A percentile compares a stretch with the other conserved stretches of the same genome.
phyloP scores from a whole-genome alignment of 2,797 vertebrate genomes.

The Okamejei kenojei region DNA sequence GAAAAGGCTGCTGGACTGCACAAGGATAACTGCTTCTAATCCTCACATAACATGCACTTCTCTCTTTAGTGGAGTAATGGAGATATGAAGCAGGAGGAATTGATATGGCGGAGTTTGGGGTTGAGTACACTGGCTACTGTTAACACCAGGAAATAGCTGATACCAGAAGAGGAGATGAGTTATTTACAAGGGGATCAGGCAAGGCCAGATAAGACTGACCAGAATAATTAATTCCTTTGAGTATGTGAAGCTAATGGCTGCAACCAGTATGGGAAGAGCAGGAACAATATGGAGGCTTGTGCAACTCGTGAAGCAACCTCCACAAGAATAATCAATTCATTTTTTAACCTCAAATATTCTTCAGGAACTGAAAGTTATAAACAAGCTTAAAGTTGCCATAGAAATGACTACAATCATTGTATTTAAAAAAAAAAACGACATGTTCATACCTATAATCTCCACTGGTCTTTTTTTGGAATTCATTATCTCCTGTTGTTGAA shows the following conservation, averaged over 20 bases:
- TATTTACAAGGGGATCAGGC: neutral
- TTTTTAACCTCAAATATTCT: neutral
- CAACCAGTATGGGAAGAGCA: neutral
- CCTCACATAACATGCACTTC: neutral
- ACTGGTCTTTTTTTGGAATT: slow-evolving; percentile 78
- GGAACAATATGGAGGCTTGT: neutral
- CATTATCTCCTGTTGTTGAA: slow-evolving; percentile 70
- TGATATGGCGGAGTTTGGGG: neutral
- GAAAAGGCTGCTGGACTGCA: neutral
- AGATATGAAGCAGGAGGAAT: neutral
- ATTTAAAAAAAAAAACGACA: neutral
- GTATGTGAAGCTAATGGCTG: neutral
- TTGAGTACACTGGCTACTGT: neutral
- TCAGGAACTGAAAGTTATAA: neutral
- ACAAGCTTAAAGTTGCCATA: neutral
- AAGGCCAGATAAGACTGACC: neutral
- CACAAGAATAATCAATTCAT: neutral
- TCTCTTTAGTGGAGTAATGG: neutral
- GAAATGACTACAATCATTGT: neutral
- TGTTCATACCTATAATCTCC: slow-evolving; percentile 87
- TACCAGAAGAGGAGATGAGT: too few species aligned
- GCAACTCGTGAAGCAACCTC: neutral
- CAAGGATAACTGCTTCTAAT: neutral
- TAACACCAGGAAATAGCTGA: too few species aligned
- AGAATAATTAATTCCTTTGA: neutral